These are phyloP conservation scores for Bujurquina vittata DNA, from an alignment of 2,113 vertebrate species.

Conservation along the genomic window DNA sequence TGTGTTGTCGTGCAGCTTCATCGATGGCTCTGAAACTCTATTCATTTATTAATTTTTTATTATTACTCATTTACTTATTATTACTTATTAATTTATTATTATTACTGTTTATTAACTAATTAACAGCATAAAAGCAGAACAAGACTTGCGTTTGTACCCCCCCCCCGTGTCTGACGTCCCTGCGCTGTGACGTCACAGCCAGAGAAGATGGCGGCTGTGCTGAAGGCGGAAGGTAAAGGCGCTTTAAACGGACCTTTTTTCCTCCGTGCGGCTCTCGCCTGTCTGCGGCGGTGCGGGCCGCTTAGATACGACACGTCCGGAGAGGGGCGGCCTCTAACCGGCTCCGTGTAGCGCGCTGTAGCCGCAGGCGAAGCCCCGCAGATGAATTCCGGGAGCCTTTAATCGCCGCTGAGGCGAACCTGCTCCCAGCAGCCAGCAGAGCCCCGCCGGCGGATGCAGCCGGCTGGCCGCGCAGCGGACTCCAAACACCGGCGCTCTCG, in stretches of 20 bases:
- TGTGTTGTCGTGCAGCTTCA: too few relatives aligned
- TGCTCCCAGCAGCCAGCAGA: not conserved
- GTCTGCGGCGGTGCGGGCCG: too few relatives aligned
- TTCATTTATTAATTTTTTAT: too few relatives aligned
- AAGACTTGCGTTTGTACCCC: too few relatives aligned
- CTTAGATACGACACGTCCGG: too few relatives aligned
- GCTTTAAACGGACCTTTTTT: constrained; percentile 10
- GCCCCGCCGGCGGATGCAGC: not conserved
- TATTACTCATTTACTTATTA: too few relatives aligned
- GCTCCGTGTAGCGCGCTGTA: not conserved
- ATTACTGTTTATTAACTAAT: too few relatives aligned
- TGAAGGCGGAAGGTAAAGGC: constrained; percentile 70
- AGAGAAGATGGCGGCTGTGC: constrained; percentile 68
- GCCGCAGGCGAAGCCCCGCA: not conserved
- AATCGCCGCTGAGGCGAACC: not conserved
- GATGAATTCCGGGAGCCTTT: not conserved
- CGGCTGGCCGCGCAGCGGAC: constrained; percentile 20
- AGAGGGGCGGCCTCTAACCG: not conserved
- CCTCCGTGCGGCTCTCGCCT: accelerated
- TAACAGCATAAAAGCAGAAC: too few relatives aligned
- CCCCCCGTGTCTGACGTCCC: not conserved
- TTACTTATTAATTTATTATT: too few relatives aligned
- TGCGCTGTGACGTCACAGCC: constrained; percentile 55
- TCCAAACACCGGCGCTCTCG: not conserved
- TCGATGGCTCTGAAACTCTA: too few relatives aligned